These are phyloP conservation scores for Asarcornis scutulata DNA, from an alignment of 2,113 vertebrate species.

Conservation along the genomic window DNA sequence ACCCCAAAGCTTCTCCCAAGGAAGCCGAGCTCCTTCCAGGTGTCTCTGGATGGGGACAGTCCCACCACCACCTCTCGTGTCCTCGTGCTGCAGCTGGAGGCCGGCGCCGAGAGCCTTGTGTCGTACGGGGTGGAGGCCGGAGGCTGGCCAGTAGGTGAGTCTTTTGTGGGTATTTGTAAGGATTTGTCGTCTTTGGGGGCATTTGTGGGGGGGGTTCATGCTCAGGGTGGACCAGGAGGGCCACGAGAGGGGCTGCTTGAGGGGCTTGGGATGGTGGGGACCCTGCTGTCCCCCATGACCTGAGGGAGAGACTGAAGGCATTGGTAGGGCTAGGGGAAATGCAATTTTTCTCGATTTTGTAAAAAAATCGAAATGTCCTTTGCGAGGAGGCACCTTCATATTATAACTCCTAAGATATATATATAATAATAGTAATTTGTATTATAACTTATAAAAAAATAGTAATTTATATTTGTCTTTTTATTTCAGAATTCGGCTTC, in stretches of 20 bases:
- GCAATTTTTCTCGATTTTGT: rapidly evolving
- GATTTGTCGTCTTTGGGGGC: too few relatives aligned
- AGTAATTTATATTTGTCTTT: not conserved
- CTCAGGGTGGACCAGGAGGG: not conserved
- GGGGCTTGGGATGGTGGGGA: not conserved
- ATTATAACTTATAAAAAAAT: not conserved
- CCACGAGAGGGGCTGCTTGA: rapidly evolving
- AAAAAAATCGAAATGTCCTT: too few relatives aligned
- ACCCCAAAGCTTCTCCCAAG: not conserved
- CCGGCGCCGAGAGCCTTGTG: conserved; percentile 50
- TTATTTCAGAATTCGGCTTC: not conserved
- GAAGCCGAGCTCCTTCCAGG: not conserved
- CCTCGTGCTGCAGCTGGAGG: not conserved
- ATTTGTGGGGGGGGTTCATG: too few relatives aligned
- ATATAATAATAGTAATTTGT: not conserved
- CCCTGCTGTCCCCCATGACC: not conserved
- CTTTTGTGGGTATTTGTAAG: not conserved
- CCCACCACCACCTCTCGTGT: too few relatives aligned
- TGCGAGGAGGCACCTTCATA: conserved; percentile 46
- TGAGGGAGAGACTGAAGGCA: not conserved
- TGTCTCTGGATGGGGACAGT: not conserved
- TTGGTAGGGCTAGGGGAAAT: rapidly evolving
- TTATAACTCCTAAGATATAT: not conserved
- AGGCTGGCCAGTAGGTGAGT: conserved; percentile 69
- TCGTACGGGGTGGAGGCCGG: conserved; percentile 80